Conservation (phyloP, 1,140 invertebrate genomes). For the Plectrocnemia conspersa region DNA sequence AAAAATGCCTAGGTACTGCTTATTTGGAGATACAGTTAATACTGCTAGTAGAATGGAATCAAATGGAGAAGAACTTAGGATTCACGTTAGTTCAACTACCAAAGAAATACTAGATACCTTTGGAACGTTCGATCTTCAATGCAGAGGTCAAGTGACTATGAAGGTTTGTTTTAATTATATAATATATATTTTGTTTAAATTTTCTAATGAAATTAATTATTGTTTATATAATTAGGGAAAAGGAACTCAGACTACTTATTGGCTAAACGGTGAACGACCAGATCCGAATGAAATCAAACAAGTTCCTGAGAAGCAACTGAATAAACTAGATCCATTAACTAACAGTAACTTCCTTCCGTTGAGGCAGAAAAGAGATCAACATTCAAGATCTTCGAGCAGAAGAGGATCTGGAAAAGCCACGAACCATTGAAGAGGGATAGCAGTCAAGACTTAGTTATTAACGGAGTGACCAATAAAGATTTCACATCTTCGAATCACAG, state of each 20-base stretch:
- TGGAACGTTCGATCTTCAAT: slow-evolving; percentile 80
- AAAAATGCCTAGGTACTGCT: slow-evolving; percentile 89
- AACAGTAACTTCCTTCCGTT: slow-evolving; percentile 43
- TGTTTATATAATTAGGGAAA: slow-evolving; percentile 66
- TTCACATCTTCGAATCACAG: slow-evolving; percentile 45
- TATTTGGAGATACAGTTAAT: slow-evolving; percentile 93
- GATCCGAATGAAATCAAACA: slow-evolving; percentile 12
- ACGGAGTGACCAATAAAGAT: slow-evolving; percentile 40
- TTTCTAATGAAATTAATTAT: too few species aligned
- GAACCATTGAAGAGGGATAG: slow-evolving; percentile 37
- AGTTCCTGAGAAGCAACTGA: not conserved
- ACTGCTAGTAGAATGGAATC: slow-evolving; percentile 93
- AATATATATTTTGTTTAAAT: not conserved
- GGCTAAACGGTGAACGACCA: slow-evolving; percentile 69
- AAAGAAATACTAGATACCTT: slow-evolving; percentile 87
- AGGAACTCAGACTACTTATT: slow-evolving; percentile 83
- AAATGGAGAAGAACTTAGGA: slow-evolving; percentile 84
- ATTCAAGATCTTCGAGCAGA: slow-evolving; percentile 45
- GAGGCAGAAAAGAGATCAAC: slow-evolving; percentile 43
- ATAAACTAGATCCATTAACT: too few species aligned
- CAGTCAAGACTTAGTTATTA: slow-evolving; percentile 42
- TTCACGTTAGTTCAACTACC: slow-evolving; percentile 92
- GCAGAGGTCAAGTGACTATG: slow-evolving; percentile 87
- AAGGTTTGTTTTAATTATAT: slow-evolving; percentile 82
- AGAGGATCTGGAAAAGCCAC: slow-evolving; percentile 42